Evolutionary conservation across 2,888 invertebrate species (phyloP).

Genomic region (Tethea ocularis): DNA sequence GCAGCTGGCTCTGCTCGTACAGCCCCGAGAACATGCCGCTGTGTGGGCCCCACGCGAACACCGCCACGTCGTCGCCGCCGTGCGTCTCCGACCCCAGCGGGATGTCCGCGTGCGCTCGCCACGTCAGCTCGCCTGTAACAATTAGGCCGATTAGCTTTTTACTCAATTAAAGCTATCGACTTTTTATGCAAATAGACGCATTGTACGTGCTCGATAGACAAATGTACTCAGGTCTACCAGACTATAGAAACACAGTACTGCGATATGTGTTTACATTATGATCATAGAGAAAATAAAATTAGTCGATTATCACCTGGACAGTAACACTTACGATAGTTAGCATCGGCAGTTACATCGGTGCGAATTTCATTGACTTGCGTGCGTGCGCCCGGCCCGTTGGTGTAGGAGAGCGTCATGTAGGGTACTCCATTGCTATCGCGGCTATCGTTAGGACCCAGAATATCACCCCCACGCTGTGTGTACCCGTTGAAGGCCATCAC

Average conservation of each 20-base stretch:
- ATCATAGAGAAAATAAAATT: too few relatives aligned
- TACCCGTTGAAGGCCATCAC: constrained; percentile 88
- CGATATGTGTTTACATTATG: not conserved
- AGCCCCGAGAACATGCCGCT: constrained; percentile 89
- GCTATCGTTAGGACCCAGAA: constrained; percentile 66
- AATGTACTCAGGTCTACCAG: too few relatives aligned
- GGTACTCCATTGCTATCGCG: constrained; percentile 77
- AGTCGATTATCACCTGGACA: not conserved
- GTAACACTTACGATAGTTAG: constrained; percentile 46
- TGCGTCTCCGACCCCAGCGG: constrained; percentile 87
- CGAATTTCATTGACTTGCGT: constrained; percentile 56
- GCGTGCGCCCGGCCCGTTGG: constrained; percentile 85
- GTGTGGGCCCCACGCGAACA: constrained; percentile 88
- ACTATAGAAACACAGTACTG: too few relatives aligned
- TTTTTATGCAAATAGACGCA: too few relatives aligned
- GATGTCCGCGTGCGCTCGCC: constrained; percentile 68
- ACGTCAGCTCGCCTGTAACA: constrained; percentile 41
- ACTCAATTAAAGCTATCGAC: too few relatives aligned
- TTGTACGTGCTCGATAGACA: too few relatives aligned
- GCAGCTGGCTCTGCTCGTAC: constrained; percentile 90
- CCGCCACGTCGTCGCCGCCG: constrained; percentile 91
- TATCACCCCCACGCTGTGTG: constrained; percentile 76
- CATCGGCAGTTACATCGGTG: constrained; percentile 67
- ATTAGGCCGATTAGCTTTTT: too few relatives aligned
- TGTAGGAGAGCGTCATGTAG: constrained; percentile 85